Base-by-base conservation (phyloP, 2,888 invertebrate species). In the Diaperis boleti region DNA sequence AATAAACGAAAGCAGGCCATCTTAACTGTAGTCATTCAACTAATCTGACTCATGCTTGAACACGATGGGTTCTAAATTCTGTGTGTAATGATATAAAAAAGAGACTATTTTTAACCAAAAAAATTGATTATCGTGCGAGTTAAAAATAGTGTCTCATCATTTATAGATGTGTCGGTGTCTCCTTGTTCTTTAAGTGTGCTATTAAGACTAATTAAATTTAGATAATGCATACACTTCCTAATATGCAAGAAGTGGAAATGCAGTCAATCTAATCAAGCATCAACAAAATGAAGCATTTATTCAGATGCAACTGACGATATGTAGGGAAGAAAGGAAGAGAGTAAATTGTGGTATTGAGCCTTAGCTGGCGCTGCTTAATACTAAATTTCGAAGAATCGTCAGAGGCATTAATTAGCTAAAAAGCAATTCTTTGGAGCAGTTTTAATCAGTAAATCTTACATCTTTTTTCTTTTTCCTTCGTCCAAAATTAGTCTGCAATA, bases 391-490 rank as follows among this genome's bases (percentile, higher is more conserved):
- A 62, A 66, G 63, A 72, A 79, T 79, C 79, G 79, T 80, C 80
- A 80, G 79, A 74, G 71, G 79, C 80, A 80, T 75, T 72, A 64
- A 47, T 72, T 69, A 75, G 76, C 79, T 78, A 80, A 78, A 75
- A 80, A 81, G 79, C 79, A 75, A 76, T 77, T 78, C 76, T 74
- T 75, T 72, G 78, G 76, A 78, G 75, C 76, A 75, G 74, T 77
- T 78, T 76, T 76, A 78, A 75, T 79, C 77, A 78, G 85, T 85
- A 87, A 87, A 86, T 91, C 94, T 94, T 94, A 94, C 94, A 93
- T 94, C 94, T 94, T 94, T 94, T 92, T 94, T 94, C 92, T 93
- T 94, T 93, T 93, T 94, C 93, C 92, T 92, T 90, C 94, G 92
- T 92, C 94, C 94, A 92, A 92, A 92, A 90, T 89, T 89, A 87